Evolutionary conservation across 1,140 invertebrate genomes (phyloP).

Genomic region (Bombus haemorrhoidalis): DNA sequence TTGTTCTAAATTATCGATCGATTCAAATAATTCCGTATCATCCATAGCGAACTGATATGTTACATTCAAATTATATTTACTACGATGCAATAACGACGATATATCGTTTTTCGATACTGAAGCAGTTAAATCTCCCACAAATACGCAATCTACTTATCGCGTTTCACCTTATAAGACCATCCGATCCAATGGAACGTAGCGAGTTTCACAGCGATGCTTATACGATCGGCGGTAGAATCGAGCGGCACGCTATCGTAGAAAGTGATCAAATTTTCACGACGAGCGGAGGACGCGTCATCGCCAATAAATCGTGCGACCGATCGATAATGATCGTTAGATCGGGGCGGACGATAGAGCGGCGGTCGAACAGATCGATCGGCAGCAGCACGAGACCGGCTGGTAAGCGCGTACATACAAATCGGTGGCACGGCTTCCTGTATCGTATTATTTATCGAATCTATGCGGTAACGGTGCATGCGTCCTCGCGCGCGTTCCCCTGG

Average conservation of each 20-base stretch:
- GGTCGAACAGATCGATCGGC: constrained; percentile 33
- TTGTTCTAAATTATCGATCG: too few species aligned
- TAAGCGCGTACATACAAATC: constrained; percentile 64
- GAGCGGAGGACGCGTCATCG: constrained; percentile 5
- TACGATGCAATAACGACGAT: too few species aligned
- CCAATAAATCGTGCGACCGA: constrained; percentile 31
- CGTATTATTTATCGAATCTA: constrained; percentile 69
- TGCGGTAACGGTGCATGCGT: constrained; percentile 66
- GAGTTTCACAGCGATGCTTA: background rate
- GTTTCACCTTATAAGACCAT: background rate
- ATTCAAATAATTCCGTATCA: too few species aligned
- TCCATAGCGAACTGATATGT: too few species aligned
- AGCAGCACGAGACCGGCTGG: background rate
- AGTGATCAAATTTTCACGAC: constrained; percentile 33
- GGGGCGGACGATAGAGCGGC: constrained; percentile 8
- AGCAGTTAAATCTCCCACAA: too few species aligned
- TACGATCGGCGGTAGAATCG: background rate
- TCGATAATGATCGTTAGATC: constrained; percentile 30
- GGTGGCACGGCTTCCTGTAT: constrained; percentile 59
- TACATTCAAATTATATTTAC: too few species aligned
- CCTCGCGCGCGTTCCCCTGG: constrained; percentile 29
- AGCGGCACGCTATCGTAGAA: constrained; percentile 1
- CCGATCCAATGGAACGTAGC: background rate
- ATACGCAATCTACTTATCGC: background rate
- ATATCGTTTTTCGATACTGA: too few species aligned